phyloP scores from a whole-genome alignment of 53 echinoderm and acorn worm species.

The Apostichopus leukothele region DNA sequence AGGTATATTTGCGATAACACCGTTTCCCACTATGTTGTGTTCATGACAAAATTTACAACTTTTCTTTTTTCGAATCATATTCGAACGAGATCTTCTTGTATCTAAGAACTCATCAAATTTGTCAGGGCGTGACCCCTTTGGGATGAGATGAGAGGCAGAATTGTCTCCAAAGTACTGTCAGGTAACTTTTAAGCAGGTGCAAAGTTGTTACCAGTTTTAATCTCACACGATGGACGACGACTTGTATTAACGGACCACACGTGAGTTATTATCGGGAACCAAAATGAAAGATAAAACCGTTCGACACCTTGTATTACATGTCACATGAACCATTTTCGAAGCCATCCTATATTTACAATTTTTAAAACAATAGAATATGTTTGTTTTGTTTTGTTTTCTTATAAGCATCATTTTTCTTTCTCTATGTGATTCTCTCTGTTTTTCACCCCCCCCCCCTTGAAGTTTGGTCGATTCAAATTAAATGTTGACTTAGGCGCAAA shows the following conservation, averaged over 20 bases:
- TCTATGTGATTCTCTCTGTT: too few relatives aligned
- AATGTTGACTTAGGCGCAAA: too few relatives aligned
- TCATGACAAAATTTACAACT: too few relatives aligned
- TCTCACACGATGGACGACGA: slow-evolving; percentile 13
- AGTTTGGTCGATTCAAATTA: too few relatives aligned
- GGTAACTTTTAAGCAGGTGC: slow-evolving; percentile 29
- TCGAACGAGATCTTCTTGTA: slow-evolving; percentile 1
- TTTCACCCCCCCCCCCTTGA: too few relatives aligned
- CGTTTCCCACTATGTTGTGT: too few relatives aligned
- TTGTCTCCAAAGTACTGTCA: not conserved
- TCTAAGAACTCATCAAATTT: slow-evolving; percentile 30
- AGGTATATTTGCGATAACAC: too few relatives aligned
- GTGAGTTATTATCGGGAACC: not conserved
- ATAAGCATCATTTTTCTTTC: not conserved
- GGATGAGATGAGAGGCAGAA: not conserved
- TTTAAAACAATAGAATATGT: not conserved
- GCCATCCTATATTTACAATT: not conserved
- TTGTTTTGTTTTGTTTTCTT: not conserved
- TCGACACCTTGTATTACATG: not conserved
- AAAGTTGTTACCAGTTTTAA: slow-evolving; percentile 29
- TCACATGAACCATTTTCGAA: not conserved
- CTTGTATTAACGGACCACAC: slow-evolving; percentile 33
- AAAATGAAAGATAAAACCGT: not conserved
- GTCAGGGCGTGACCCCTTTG: slow-evolving; percentile 33
- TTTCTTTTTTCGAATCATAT: not conserved